Evolutionary conservation across 1,140 invertebrate genomes (phyloP), one percentile per base, ranked within the genome.

Genomic region (Theocolax elegans): DNA sequence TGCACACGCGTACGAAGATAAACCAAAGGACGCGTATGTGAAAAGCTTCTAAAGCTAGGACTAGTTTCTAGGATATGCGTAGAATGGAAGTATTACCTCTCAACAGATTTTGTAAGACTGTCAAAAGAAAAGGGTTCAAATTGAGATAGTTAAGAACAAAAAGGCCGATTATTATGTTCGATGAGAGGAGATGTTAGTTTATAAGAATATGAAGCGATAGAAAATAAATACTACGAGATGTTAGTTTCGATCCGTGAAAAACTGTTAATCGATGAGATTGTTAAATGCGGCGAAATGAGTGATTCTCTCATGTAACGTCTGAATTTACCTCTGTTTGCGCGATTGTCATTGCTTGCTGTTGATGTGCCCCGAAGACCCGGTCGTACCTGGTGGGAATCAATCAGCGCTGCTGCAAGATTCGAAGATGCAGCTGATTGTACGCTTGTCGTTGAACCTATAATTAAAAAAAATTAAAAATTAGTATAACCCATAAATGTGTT

Each of bases 391-490:
- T 88, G 85, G 9, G 87, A 86, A 77, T 88, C 87, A 60, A 88
- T 83, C 31, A 88, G 77, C 23, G 86, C 87, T 69, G 87, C 87
- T 60, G 87, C 87, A 13, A 88, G 78, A 76, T 86, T 88, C 51
- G 87, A 85, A 27, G 85, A 84, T 60, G 84, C 80, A 64, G 80
- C 79, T 53, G 83, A 85, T 70, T 84, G 83, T 64, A 85, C 80
- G 63, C 84, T 85, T 51, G 82, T 83, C 63, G 81, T 85, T 51
- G 85, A 86, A 72, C 84, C 85, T 85, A 72, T 35, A 35, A 10
- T 6, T 6, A 35, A 35, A 35, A 6, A 35, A 4, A 35, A 35
- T 35, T 6, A 6, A 35, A 6, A 35, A n/a, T n/a, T n/a, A n/a
- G n/a, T 38, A 38, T 7, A 38, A 38, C 12, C 12, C 6, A 38